phyloP scores from a whole-genome alignment of 2,888 invertebrate genomes.

The Limnephilus auricula region DNA sequence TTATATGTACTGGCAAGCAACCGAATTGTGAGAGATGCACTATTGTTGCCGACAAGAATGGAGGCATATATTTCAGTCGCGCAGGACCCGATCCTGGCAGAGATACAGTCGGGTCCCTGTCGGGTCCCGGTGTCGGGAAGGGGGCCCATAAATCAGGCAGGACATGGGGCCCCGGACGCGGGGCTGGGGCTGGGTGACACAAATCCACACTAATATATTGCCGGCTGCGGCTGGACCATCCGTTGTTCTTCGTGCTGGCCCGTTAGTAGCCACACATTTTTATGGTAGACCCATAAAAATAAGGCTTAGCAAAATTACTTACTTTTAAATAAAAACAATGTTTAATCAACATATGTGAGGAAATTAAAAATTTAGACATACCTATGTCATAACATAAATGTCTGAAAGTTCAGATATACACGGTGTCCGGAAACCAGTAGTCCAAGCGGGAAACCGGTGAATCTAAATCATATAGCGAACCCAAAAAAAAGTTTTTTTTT shows the following conservation, averaged over 20 bases:
- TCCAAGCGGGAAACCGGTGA: too few species aligned
- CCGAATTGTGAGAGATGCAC: neutral
- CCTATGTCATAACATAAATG: too few species aligned
- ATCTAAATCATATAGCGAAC: too few species aligned
- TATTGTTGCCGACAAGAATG: constrained; percentile 43
- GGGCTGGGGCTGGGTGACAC: constrained; percentile 32
- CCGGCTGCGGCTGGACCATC: neutral
- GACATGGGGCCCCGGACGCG: neutral
- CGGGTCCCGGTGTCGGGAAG: neutral
- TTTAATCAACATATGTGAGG: neutral
- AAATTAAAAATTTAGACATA: neutral
- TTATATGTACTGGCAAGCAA: neutral
- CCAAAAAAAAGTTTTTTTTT: too few species aligned
- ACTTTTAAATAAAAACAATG: neutral
- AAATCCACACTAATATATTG: constrained; percentile 39
- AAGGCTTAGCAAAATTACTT: too few species aligned
- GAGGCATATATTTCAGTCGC: constrained; percentile 34
- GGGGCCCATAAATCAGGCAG: constrained; percentile 19
- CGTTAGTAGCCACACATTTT: neutral
- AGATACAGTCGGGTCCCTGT: constrained; percentile 29
- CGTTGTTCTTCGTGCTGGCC: neutral
- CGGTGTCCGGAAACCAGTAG: too few species aligned
- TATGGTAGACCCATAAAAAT: too few species aligned
- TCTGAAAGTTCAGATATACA: too few species aligned
- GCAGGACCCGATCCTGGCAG: neutral